Percentiles rank a stretch among this genome's conserved stretches.
phyloP scores from a whole-genome alignment of 2,797 vertebrate genomes.

The Acanthornis magna region DNA sequence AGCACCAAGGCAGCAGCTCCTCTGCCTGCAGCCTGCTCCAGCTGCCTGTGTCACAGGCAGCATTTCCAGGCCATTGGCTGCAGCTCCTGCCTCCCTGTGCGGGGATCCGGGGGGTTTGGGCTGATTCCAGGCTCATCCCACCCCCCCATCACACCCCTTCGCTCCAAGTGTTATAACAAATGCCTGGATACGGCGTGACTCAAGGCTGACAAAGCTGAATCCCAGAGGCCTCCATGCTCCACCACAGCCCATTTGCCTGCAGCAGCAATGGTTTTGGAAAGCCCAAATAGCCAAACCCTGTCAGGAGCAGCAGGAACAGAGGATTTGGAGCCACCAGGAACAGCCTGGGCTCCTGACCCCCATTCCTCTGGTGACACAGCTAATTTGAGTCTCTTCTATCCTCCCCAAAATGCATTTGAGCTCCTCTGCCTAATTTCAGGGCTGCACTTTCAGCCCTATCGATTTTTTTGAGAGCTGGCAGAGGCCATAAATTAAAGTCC shows the following conservation, averaged over 20 bases:
- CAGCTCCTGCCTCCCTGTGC: constrained; percentile 18
- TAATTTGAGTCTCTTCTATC: background rate
- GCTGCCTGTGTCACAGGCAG: background rate
- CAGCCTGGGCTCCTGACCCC: background rate
- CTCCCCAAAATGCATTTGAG: background rate
- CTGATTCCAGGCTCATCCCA: background rate
- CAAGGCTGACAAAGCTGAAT: constrained; percentile 26
- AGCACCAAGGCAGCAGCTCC: background rate
- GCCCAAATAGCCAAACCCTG: background rate
- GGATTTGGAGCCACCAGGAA: background rate
- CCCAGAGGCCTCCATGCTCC: background rate
- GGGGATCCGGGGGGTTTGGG: background rate
- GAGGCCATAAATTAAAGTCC: background rate
- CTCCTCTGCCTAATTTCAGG: background rate
- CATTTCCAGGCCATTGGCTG: background rate
- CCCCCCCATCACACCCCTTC: background rate
- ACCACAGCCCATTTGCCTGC: background rate
- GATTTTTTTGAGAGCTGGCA: background rate
- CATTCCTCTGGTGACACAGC: background rate
- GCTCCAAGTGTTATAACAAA: background rate
- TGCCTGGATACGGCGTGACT: background rate
- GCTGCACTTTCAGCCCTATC: background rate
- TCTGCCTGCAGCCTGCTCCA: constrained; percentile 29
- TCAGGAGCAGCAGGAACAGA: background rate
- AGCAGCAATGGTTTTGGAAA: background rate